These are phyloP conservation scores for Pseudorhombus dupliciocellatus DNA, from an alignment of 2,113 vertebrate species.

Conservation along the genomic window DNA sequence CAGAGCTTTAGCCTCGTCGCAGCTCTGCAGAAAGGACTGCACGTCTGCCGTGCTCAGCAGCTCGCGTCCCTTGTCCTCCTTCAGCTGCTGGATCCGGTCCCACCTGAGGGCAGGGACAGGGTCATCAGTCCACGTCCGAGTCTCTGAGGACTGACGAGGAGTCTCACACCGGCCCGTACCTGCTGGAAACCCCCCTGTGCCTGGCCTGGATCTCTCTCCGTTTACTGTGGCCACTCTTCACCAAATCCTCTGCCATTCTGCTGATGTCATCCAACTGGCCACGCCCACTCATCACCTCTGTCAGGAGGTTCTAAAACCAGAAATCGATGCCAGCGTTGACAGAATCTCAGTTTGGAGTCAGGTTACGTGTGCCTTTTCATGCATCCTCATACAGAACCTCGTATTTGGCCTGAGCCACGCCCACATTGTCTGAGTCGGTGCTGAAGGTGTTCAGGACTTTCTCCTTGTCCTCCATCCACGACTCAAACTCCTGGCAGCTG, in stretches of 20 bases:
- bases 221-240: constrained; percentile 79
- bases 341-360: neutral
- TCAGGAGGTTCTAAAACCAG: constrained; percentile 83
- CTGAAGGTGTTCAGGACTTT: constrained; percentile 82
- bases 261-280: constrained; percentile 83
- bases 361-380: neutral
- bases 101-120: constrained; percentile 76
- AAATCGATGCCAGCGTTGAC: neutral
- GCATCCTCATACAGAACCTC: constrained; percentile 75
- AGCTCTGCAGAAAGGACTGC: constrained; percentile 84
- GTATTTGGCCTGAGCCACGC: constrained; percentile 83
- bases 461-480: constrained; percentile 89
- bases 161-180: constrained; percentile 72
- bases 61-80: constrained; percentile 84
- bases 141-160: neutral
- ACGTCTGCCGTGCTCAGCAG: constrained; percentile 82
- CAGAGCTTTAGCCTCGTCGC: constrained; percentile 76
- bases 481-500: constrained; percentile 87
- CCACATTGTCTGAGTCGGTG: constrained; percentile 79
- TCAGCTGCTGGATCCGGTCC: constrained; percentile 84
- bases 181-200: constrained; percentile 75
- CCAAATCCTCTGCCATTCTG: constrained; percentile 77
- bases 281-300: constrained; percentile 84
- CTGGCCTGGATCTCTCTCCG: constrained; percentile 76
- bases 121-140: neutral